Evolutionary conservation across 23 tunicate species (phyloP).

Genomic region (Styela clava): DNA sequence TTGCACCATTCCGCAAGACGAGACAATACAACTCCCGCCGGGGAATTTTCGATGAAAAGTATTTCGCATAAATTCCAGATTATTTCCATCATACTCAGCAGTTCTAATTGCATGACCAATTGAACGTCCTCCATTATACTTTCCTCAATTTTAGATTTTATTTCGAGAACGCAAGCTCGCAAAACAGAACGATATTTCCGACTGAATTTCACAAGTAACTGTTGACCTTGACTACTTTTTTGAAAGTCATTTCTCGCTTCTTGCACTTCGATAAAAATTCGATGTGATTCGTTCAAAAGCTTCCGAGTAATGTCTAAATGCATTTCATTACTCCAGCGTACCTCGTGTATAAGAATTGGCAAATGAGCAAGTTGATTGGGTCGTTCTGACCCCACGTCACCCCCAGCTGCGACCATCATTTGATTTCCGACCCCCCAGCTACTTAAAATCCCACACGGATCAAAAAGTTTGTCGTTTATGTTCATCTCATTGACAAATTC

Average conservation of each 20-base stretch:
- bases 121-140: background rate
- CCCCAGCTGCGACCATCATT: conserved; percentile 9
- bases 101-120: conserved; percentile 35
- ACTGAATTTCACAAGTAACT: conserved; percentile 51
- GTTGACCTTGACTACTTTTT: conserved; percentile 6
- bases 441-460: background rate
- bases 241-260: conserved; percentile 18
- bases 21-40: conserved; percentile 46
- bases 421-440: conserved; percentile 23
- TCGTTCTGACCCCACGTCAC: background rate
- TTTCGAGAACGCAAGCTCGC: conserved; percentile 54
- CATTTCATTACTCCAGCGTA: conserved; percentile 48
- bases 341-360: conserved; percentile 37
- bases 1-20: conserved; percentile 75
- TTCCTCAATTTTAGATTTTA: conserved; percentile 17
- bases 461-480: background rate
- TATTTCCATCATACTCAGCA: conserved; percentile 79
- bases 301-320: conserved; percentile 42
- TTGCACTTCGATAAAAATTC: conserved; percentile 42
- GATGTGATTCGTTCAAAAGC: conserved; percentile 60
- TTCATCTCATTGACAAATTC: conserved; percentile 4
- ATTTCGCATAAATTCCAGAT: conserved; percentile 95
- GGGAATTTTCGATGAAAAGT: conserved; percentile 74
- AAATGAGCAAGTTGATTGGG: background rate
- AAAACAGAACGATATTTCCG: conserved; percentile 77